phyloP scores from a whole-genome alignment of 2,797 vertebrate genomes.

The Falco concolor region DNA sequence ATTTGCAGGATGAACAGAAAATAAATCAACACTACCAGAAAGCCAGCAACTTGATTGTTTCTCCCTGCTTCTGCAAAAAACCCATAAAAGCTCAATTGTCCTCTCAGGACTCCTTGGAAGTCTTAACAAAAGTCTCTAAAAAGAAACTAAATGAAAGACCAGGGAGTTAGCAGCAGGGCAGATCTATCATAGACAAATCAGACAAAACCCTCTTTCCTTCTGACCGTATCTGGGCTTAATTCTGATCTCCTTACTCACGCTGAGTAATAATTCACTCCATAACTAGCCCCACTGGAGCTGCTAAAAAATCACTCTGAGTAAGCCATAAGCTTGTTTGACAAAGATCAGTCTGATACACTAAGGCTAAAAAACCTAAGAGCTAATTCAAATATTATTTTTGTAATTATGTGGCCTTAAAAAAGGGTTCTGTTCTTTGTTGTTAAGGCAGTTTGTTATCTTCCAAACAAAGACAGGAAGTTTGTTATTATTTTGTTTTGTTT shows the following conservation, averaged over 20 bases:
- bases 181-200: constrained; percentile 48
- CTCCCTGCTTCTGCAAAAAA: constrained; percentile 27
- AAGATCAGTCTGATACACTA: not conserved
- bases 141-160: constrained; percentile 55
- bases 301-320: constrained; percentile 6
- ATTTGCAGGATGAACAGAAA: not conserved
- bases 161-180: constrained; percentile 36
- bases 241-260: not conserved
- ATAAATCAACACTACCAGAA: constrained; percentile 32
- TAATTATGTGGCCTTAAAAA: not conserved
- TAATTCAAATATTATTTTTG: constrained; percentile 18
- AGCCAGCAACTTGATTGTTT: constrained; percentile 31
- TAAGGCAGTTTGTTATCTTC: not conserved
- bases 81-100: constrained; percentile 57
- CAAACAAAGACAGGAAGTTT: not conserved
- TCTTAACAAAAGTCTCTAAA: constrained; percentile 64
- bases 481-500: not conserved
- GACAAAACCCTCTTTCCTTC: constrained; percentile 30
- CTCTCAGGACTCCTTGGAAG: constrained; percentile 53
- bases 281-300: constrained; percentile 12
- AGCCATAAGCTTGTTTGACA: constrained; percentile 14
- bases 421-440: not conserved
- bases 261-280: constrained; percentile 49
- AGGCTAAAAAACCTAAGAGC: not conserved
- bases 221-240: constrained; percentile 19